phyloP scores from a whole-genome alignment of 1,140 invertebrate genomes.

The Drosophila ohnishii region DNA sequence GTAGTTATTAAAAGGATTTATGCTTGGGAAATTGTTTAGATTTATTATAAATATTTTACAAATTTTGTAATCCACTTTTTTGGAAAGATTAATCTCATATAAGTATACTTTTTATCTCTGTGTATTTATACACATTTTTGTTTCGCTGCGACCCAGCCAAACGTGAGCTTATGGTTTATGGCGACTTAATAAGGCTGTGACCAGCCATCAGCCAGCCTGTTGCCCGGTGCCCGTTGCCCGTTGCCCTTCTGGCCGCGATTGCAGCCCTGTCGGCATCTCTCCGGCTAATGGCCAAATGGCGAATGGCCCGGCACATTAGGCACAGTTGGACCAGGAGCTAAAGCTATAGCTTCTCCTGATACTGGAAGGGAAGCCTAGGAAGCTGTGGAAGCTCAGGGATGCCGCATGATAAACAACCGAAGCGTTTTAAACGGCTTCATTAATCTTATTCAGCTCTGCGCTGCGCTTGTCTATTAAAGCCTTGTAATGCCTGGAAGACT shows the following conservation, averaged over 20 bases:
- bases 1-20: not conserved
- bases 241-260: slow-evolving; percentile 40
- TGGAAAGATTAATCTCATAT: not conserved
- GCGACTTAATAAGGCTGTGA: slow-evolving; percentile 76
- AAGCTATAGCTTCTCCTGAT: slow-evolving; percentile 12
- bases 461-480: slow-evolving; percentile 79
- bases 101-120: not conserved
- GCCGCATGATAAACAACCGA: slow-evolving; percentile 79
- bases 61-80: not conserved
- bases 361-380: not conserved
- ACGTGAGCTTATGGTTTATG: slow-evolving; percentile 80
- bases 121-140: slow-evolving; percentile 35
- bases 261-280: slow-evolving; percentile 60
- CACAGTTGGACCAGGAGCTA: slow-evolving; percentile 41
- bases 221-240: slow-evolving; percentile 62
- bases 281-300: slow-evolving; percentile 54
- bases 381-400: slow-evolving; percentile 48
- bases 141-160: slow-evolving; percentile 45
- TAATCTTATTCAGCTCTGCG: slow-evolving; percentile 78
- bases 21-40: not conserved
- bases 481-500: slow-evolving; percentile 65
- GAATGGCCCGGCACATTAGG: slow-evolving; percentile 60
- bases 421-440: slow-evolving; percentile 82
- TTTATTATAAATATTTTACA: not conserved
- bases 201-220: slow-evolving; percentile 65